Evolutionary conservation across 2,797 vertebrate genomes (phyloP).

Genomic region (Petrocephalus sullivani): DNA sequence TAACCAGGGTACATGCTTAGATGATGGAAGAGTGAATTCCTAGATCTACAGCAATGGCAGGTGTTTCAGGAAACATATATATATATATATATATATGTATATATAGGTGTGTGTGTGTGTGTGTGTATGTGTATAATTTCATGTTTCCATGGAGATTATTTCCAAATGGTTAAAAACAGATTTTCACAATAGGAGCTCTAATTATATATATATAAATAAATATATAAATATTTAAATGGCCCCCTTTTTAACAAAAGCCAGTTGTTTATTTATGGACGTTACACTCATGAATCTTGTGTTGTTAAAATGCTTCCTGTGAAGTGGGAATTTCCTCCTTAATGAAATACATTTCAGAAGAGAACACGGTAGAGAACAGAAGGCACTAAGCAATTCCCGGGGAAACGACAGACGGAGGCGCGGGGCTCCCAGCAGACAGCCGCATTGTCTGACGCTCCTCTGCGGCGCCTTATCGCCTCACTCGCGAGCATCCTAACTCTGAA

Average conservation of each 20-base stretch:
- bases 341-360: neutral
- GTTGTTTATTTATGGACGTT: neutral
- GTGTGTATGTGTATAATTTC: neutral
- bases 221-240: neutral
- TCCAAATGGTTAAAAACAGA: neutral
- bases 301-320: neutral
- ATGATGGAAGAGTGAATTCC: neutral
- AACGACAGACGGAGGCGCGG: neutral
- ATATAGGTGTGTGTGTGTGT: too few species aligned
- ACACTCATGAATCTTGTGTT: neutral
- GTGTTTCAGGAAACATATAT: neutral
- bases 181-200: neutral
- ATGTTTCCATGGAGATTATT: neutral
- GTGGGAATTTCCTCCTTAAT: neutral
- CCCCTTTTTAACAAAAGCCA: neutral
- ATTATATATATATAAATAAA: neutral
- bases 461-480: neutral
- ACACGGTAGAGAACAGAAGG: neutral
- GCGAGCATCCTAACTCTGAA: neutral
- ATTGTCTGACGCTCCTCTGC: neutral
- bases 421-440: neutral
- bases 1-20: neutral
- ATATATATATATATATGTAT: neutral
- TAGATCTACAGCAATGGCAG: neutral
- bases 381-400: conserved; percentile 12